Conservation (phyloP, 2,113 vertebrate genomes). For the Petroica traversi region DNA sequence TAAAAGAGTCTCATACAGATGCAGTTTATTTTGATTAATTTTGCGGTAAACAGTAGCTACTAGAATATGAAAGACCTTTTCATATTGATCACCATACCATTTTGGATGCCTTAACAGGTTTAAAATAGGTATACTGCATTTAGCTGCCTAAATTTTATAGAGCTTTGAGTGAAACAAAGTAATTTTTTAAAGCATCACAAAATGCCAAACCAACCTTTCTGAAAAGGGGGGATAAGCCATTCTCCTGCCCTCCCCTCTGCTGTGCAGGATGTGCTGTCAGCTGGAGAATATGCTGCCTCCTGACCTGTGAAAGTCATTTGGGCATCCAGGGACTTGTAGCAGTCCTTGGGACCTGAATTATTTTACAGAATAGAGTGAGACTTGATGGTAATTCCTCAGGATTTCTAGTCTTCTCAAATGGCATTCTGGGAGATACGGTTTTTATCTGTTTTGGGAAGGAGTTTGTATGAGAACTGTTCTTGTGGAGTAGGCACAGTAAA, state of each 20-base stretch:
- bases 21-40: not conserved
- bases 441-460: not conserved
- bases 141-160: not conserved
- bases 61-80: not conserved
- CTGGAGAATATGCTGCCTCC: not conserved
- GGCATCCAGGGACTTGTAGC: too few species aligned
- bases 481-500: not conserved
- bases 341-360: not conserved
- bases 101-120: not conserved
- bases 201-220: not conserved
- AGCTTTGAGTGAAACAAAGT: not conserved
- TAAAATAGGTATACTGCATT: not conserved
- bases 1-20: conserved; percentile 36
- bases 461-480: not conserved
- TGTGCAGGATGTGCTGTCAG: not conserved
- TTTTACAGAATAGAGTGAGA: not conserved
- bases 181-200: not conserved
- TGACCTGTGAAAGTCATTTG: accelerated
- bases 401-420: not conserved
- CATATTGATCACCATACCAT: not conserved
- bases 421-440: not conserved
- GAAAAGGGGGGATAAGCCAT: not conserved
- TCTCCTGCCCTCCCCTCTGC: not conserved
- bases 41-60: not conserved
- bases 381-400: not conserved